Evolutionary conservation across 2,888 invertebrate genomes (phyloP), one percentile per base, ranked within the genome.

Genomic region (Cryptops parisi): DNA sequence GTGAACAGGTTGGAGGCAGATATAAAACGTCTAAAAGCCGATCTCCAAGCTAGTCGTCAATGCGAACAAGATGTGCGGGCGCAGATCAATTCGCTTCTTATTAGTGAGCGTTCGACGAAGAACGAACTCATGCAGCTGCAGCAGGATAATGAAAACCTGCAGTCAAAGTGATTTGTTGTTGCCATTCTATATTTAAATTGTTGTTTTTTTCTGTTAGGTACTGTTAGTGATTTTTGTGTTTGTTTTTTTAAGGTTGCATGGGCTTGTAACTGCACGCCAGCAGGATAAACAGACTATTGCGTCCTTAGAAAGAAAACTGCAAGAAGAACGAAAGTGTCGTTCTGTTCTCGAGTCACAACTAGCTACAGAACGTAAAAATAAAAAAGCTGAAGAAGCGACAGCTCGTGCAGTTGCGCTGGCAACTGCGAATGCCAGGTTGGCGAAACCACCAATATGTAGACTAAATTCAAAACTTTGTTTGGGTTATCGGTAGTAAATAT

Each of bases 91-190:
- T 65, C 64, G 57, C 55, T 59, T 26, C 73, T 82, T 62, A 77
- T 77, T 53, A 76, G 77, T 57, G 87, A 88, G 64, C 78, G 79
- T 63, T 75, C 75, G 60, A 71, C 75, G 39, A 77, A 78, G 64
- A 77, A 80, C 61, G 87, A 90, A 69, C 74, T 85, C 63, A 73
- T 76, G 54, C 80, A 81, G 64, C 77, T 89, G 67, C 84, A 85
- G 71, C 81, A 84, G 65, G 87, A 88, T 65, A 82, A 89, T 67
- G 89, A 90, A 63, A 82, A 84, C 66, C 73, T 91, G 62, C 90
- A 91, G 67, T 81, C 81, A 67, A 84, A 84, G 81, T 82, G 63
- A 69, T 75, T 68, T 23, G 43, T 43, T 6, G 21, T n/a, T 43
- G 43, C 17, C n/a, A n/a, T 6, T 17, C 33, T 33, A 15, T 9